These are phyloP conservation scores for Morpho deidamia DNA, from an alignment of 2,888 invertebrate species.

Conservation along the genomic window DNA sequence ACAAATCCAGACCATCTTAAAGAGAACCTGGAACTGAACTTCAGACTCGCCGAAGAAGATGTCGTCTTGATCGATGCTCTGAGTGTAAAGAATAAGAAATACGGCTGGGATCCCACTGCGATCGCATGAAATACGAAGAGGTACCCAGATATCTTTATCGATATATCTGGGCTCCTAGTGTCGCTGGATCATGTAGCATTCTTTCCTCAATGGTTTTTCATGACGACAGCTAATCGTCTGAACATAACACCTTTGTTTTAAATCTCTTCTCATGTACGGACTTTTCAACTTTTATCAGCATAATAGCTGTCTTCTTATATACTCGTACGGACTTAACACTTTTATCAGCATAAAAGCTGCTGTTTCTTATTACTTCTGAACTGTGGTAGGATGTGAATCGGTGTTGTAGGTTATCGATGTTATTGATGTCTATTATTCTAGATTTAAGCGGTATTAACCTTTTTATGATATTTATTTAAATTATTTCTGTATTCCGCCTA, in stretches of 20 bases:
- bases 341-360: too few species aligned
- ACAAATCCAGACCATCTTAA: conserved; percentile 73
- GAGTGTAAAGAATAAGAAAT: conserved; percentile 36
- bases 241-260: conserved; percentile 3
- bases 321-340: too few species aligned
- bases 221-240: conserved; percentile 1
- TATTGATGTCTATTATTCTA: not conserved
- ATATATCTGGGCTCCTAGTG: conserved; percentile 14
- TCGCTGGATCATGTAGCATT: not conserved
- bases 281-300: too few species aligned
- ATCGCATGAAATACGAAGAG: conserved; percentile 30
- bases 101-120: conserved; percentile 46
- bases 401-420: not conserved
- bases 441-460: not conserved
- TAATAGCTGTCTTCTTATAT: too few species aligned
- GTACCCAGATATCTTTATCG: conserved; percentile 15
- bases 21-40: conserved; percentile 79
- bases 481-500: conserved; percentile 11
- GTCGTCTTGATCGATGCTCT: conserved; percentile 51
- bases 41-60: conserved; percentile 71
- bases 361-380: too few species aligned
- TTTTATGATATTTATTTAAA: not conserved
- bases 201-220: conserved; percentile 12
- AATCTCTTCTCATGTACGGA: not conserved
- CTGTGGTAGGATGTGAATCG: too few species aligned